Conservation (phyloP, 2,113 vertebrate species). For the Apeltes quadracus region DNA sequence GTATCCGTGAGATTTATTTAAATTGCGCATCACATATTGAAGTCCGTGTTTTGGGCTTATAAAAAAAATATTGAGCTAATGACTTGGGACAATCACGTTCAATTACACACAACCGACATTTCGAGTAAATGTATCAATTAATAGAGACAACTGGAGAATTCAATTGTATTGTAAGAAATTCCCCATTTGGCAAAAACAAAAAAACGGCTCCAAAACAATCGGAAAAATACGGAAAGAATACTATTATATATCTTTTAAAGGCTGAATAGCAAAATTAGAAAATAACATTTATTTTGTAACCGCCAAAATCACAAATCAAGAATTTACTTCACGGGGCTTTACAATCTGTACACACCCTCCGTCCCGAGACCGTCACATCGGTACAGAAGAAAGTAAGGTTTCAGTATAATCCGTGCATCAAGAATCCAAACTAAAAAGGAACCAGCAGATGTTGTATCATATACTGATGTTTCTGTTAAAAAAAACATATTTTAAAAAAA, state of each 20-base stretch:
- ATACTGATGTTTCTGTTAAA: not conserved
- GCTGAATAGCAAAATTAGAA: not conserved
- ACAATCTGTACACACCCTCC: too few relatives aligned
- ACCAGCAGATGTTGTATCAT: not conserved
- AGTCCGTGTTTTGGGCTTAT: not conserved
- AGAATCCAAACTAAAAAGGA: not conserved
- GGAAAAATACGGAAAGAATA: not conserved
- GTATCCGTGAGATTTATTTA: not conserved
- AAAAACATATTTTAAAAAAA: not conserved
- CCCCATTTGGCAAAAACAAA: not conserved
- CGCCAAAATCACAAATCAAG: too few relatives aligned
- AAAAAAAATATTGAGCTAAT: not conserved
- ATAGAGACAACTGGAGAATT: too few relatives aligned
- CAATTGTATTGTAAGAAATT: not conserved
- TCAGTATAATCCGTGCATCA: not conserved
- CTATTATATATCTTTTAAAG: not conserved
- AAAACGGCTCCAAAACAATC: not conserved
- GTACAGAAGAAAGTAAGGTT: not conserved
- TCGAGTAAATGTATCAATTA: not conserved
- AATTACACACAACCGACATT: not conserved
- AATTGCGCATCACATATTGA: not conserved
- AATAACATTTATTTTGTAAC: too few relatives aligned
- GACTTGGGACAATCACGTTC: not conserved
- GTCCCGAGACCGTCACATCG: too few relatives aligned
- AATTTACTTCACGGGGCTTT: too few relatives aligned